Conservation (phyloP, 2,113 vertebrate genomes). For the Pteropus alecto region DNA sequence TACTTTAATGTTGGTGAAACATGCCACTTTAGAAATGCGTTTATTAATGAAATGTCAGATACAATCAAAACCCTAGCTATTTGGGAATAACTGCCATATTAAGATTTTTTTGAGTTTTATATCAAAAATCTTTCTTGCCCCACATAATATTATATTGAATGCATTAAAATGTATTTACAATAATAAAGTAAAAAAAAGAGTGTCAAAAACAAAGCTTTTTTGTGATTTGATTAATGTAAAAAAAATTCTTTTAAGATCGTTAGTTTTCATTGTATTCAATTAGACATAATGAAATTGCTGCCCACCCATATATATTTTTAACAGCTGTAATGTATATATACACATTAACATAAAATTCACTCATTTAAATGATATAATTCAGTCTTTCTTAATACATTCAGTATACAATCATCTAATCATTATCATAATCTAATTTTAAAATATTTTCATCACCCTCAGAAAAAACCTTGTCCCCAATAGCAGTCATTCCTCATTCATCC, state of each 20-base stretch:
- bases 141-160: not conserved
- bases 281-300: not conserved
- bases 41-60: conserved; percentile 34
- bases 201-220: not conserved
- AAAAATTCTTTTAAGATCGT: not conserved
- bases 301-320: not conserved
- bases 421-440: not conserved
- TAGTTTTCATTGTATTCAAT: not conserved
- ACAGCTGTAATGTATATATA: not conserved
- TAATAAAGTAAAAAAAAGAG: not conserved
- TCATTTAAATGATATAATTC: not conserved
- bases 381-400: not conserved
- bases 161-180: conserved; percentile 52
- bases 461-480: not conserved
- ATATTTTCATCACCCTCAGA: not conserved
- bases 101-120: not conserved
- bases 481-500: not conserved
- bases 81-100: not conserved
- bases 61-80: not conserved
- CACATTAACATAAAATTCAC: not conserved
- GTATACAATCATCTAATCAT: not conserved
- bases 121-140: not conserved
- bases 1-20: conserved; percentile 6
- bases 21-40: not conserved
- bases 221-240: not conserved